Conservation (phyloP, 2,888 invertebrate species). For the Lithosia quadra region DNA sequence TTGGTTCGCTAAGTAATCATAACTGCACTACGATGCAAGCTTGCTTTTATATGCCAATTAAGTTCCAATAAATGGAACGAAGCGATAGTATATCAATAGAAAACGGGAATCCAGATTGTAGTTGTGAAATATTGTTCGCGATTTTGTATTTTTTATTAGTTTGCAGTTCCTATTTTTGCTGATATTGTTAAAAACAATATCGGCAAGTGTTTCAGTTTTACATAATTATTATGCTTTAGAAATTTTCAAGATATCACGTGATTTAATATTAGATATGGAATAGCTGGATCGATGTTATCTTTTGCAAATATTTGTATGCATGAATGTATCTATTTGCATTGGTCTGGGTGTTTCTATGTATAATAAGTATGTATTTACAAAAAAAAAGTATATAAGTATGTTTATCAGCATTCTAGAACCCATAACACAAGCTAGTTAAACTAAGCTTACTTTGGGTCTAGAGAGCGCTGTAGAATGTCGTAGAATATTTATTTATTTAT, state of each 20-base stretch:
- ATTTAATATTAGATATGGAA: not conserved
- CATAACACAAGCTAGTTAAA: too few species aligned
- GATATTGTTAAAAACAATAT: not conserved
- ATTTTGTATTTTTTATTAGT: slow-evolving; percentile 12
- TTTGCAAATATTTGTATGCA: too few species aligned
- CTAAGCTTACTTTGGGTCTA: too few species aligned
- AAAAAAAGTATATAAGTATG: too few species aligned
- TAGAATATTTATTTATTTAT: too few species aligned
- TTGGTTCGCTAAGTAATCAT: slow-evolving; percentile 43
- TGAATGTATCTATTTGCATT: too few species aligned
- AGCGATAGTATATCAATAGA: not conserved
- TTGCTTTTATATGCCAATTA: slow-evolving; percentile 47
- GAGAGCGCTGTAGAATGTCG: too few species aligned
- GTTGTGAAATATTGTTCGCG: slow-evolving; percentile 1
- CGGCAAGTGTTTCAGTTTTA: not conserved
- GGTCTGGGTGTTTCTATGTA: too few species aligned
- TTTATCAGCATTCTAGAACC: too few species aligned
- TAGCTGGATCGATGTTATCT: not conserved
- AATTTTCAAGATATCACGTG: not conserved
- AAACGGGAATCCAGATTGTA: slow-evolving; percentile 1
- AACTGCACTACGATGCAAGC: slow-evolving; percentile 41
- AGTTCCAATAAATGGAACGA: slow-evolving; percentile 29
- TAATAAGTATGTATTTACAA: too few species aligned
- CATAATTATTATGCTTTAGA: not conserved
- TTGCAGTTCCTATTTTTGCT: not conserved